These are phyloP conservation scores for Leptura quadrifasciata DNA, from an alignment of 2,888 invertebrate species.

Conservation along the genomic window DNA sequence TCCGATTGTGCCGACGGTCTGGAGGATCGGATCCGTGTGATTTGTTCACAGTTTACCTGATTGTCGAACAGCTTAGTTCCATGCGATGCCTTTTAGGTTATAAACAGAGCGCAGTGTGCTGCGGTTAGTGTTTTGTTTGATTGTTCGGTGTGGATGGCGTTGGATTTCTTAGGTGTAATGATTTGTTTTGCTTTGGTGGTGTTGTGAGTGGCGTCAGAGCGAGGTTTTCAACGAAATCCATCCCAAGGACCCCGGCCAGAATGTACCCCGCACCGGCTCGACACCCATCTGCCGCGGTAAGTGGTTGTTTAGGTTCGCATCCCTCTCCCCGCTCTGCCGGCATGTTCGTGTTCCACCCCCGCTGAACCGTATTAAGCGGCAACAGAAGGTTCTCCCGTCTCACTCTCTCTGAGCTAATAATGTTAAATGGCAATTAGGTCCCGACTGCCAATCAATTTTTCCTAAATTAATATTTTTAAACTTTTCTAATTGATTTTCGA, in stretches of 20 bases:
- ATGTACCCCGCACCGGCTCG: slow-evolving; percentile 87
- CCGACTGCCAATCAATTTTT: slow-evolving; percentile 39
- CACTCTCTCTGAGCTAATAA: slow-evolving; percentile 45
- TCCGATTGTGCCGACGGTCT: background rate
- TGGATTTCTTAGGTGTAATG: slow-evolving; percentile 50
- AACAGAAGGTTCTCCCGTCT: slow-evolving; percentile 44
- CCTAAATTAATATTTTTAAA: slow-evolving; percentile 10
- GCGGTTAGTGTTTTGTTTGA: slow-evolving; percentile 40
- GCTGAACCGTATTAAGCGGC: slow-evolving; percentile 35
- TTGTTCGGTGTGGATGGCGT: slow-evolving; percentile 38
- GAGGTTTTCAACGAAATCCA: slow-evolving; percentile 27
- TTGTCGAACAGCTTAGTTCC: slow-evolving; percentile 1
- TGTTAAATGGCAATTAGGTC: slow-evolving; percentile 20
- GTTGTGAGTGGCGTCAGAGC: slow-evolving; percentile 39
- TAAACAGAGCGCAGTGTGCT: slow-evolving; percentile 36
- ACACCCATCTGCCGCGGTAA: slow-evolving; percentile 86
- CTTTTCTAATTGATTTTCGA: background rate
- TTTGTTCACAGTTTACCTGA: slow-evolving; percentile 6
- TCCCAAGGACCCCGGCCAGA: slow-evolving; percentile 55
- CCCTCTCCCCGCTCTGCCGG: slow-evolving; percentile 43
- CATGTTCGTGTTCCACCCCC: slow-evolving; percentile 38
- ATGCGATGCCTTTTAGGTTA: slow-evolving; percentile 48
- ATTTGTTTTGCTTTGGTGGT: slow-evolving; percentile 45
- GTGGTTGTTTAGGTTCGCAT: slow-evolving; percentile 69
- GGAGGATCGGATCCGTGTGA: background rate